Evolutionary conservation across 2,888 invertebrate genomes (phyloP).

Genomic region (Agrilus biguttatus): DNA sequence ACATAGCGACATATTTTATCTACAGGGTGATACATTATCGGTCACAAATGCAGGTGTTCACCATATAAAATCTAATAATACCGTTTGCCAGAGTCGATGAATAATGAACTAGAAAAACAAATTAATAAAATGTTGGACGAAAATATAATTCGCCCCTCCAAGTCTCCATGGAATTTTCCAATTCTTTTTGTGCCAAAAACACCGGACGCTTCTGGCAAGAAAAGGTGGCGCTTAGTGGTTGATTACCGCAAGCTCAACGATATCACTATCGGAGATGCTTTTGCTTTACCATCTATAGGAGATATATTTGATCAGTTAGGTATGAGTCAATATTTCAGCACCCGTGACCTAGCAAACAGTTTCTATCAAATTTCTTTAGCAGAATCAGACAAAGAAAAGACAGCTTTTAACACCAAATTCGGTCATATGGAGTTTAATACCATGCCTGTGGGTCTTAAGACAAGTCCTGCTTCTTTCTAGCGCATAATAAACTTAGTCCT

Average conservation of each 20-base stretch:
- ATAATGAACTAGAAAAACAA: no score
- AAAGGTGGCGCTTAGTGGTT: constrained; percentile 19
- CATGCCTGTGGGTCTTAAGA: constrained; percentile 20
- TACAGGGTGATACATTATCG: constrained; percentile 1
- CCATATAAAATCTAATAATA: no score
- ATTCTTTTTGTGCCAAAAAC: constrained; percentile 1
- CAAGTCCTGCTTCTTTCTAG: constrained; percentile 26
- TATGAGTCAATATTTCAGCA: constrained; percentile 16
- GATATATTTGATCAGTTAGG: constrained; percentile 13
- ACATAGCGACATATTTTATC: neutral
- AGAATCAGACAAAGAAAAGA: constrained; percentile 14
- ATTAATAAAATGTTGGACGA: constrained; percentile 14
- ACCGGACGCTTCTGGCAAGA: constrained; percentile 13
- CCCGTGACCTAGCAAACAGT: constrained; percentile 18
- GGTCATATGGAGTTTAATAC: constrained; percentile 20
- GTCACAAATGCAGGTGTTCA: neutral
- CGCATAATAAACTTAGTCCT: constrained; percentile 16
- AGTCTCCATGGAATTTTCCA: constrained; percentile 16
- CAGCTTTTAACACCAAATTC: constrained; percentile 16
- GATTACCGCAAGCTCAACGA: constrained; percentile 23
- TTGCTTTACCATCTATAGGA: constrained; percentile 11
- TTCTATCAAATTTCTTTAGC: constrained; percentile 19
- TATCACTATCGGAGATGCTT: constrained; percentile 16
- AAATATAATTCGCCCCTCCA: constrained; percentile 14
- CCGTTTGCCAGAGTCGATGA: neutral